A percentile compares a stretch with the other conserved stretches of the same genome.
Conservation (phyloP, 2,113 vertebrate genomes). For the Saccopteryx bilineata region DNA sequence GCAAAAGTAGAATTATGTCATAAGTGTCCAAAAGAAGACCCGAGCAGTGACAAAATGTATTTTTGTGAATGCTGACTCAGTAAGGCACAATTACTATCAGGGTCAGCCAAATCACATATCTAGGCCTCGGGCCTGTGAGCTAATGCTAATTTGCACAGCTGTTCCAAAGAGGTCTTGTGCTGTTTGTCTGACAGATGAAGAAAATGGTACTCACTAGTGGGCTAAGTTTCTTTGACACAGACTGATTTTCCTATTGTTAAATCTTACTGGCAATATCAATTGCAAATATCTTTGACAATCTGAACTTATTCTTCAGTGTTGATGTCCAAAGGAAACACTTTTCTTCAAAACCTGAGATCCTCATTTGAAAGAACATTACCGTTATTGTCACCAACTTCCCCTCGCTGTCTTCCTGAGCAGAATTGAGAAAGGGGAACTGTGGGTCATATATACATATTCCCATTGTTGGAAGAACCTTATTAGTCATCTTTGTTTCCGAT, state of each 20-base stretch:
- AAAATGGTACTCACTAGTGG: slow-evolving; percentile 66
- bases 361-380: slow-evolving; percentile 64
- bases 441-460: slow-evolving; percentile 56
- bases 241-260: slow-evolving; percentile 68
- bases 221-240: slow-evolving; percentile 70
- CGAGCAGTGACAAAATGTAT: not conserved
- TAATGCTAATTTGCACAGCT: slow-evolving; percentile 73
- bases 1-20: not conserved
- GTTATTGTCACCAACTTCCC: slow-evolving; percentile 59
- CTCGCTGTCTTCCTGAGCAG: slow-evolving; percentile 74
- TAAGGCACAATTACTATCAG: slow-evolving; percentile 38
- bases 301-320: slow-evolving; percentile 68
- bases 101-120: slow-evolving; percentile 68
- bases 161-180: slow-evolving; percentile 65
- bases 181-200: slow-evolving; percentile 73
- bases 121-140: slow-evolving; percentile 42
- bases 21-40: not conserved
- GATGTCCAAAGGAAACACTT: slow-evolving; percentile 53
- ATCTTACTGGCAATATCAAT: slow-evolving; percentile 61
- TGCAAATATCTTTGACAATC: slow-evolving; percentile 71
- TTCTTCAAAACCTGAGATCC: slow-evolving; percentile 60
- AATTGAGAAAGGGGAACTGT: slow-evolving; percentile 65
- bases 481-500: slow-evolving; percentile 86
- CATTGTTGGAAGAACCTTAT: slow-evolving; percentile 77
- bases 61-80: slow-evolving; percentile 42